Conservation (phyloP, 2,888 invertebrate species). For the Andricus quercusramuli region DNA sequence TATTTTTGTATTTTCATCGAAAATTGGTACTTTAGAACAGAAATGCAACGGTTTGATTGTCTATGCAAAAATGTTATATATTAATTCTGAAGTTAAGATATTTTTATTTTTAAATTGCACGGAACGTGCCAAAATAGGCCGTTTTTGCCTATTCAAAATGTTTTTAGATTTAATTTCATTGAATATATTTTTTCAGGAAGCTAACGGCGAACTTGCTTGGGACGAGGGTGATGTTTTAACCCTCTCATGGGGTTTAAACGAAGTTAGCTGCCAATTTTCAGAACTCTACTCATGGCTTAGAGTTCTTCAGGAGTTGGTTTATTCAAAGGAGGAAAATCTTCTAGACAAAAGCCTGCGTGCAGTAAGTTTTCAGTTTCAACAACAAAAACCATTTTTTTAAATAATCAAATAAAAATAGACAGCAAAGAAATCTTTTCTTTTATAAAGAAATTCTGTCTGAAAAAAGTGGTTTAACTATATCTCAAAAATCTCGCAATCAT, state of each 20-base stretch:
- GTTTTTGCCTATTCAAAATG: no score
- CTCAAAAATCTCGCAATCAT: no score
- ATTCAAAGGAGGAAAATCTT: conserved; percentile 86
- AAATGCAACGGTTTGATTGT: no score
- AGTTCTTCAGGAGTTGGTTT: conserved; percentile 88
- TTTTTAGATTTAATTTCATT: conserved; percentile 4
- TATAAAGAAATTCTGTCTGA: neutral
- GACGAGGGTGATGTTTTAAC: conserved; percentile 81
- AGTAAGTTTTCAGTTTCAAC: conserved; percentile 78
- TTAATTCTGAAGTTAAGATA: no score
- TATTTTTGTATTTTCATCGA: no score
- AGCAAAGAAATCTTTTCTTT: conserved; percentile 7
- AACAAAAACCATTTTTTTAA: neutral
- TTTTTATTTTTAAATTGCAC: no score
- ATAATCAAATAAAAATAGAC: neutral
- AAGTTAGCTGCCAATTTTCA: conserved; percentile 88
- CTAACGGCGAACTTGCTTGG: conserved; percentile 86
- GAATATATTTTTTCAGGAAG: conserved; percentile 81
- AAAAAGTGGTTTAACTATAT: no score
- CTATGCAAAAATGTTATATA: no score
- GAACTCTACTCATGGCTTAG: conserved; percentile 91
- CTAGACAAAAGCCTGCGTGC: conserved; percentile 85
- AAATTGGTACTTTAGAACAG: no score
- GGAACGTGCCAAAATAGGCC: no score
- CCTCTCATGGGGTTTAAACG: conserved; percentile 87